Conservation (phyloP, 2,888 invertebrate species). For the Gari tellinella region DNA sequence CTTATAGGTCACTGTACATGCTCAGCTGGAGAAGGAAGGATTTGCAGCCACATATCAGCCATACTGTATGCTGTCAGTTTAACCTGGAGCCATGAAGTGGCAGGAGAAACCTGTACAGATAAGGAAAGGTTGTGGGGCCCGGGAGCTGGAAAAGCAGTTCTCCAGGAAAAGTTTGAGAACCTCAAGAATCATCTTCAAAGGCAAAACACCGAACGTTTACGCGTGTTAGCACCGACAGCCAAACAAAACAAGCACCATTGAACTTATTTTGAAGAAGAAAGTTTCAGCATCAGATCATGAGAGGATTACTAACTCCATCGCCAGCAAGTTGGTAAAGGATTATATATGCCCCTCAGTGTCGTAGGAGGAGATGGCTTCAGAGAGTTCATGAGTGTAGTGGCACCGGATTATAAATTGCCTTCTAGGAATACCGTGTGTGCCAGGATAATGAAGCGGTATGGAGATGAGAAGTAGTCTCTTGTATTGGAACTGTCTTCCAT, state of each 20-base stretch:
- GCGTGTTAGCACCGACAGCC: too few species aligned
- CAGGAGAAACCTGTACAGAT: constrained; percentile 24
- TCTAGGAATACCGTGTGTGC: constrained; percentile 12
- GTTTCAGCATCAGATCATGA: too few species aligned
- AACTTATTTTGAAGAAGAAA: too few species aligned
- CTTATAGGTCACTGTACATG: constrained; percentile 18
- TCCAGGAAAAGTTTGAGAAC: constrained; percentile 4
- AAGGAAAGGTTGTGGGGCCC: constrained; percentile 9
- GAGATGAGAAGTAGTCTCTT: constrained; percentile 6
- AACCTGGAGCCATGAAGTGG: constrained; percentile 18
- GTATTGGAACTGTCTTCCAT: background rate
- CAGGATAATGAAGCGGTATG: constrained; percentile 17
- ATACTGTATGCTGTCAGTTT: constrained; percentile 20
- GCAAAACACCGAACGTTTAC: too few species aligned
- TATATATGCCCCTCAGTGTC: too few species aligned
- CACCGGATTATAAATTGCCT: constrained; percentile 15
- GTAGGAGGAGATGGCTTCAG: constrained; percentile 12
- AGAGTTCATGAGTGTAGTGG: constrained; percentile 9
- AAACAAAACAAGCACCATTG: too few species aligned
- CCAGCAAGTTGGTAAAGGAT: too few species aligned
- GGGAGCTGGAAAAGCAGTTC: background rate
- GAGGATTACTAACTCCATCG: too few species aligned
- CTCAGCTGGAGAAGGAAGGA: constrained; percentile 15
- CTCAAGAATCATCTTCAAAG: too few species aligned
- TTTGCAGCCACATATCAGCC: constrained; percentile 28